These are phyloP conservation scores for Saccopteryx leptura DNA, from an alignment of 2,113 vertebrate genomes.

Conservation along the genomic window DNA sequence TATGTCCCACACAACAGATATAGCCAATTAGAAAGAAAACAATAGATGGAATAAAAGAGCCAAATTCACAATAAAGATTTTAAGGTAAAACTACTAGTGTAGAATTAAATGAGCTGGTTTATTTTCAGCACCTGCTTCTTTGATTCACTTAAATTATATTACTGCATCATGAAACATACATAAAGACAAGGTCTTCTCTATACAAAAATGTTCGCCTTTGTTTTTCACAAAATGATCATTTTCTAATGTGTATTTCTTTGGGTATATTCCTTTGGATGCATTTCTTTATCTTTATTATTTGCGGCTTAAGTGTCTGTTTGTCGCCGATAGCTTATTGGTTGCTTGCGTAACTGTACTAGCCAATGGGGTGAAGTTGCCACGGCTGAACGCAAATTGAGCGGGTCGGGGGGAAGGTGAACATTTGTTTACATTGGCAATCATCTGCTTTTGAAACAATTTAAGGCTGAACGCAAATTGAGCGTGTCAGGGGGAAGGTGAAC, in stretches of 20 bases:
- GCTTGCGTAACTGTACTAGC: too few species aligned
- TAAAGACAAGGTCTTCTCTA: not conserved
- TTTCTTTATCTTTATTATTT: too few species aligned
- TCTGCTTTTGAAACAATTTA: too few species aligned
- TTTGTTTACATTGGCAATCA: too few species aligned
- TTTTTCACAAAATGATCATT: not conserved
- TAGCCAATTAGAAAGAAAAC: slow-evolving; percentile 21
- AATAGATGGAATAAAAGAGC: not conserved
- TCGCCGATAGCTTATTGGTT: too few species aligned
- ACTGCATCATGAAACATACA: not conserved
- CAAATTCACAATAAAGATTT: slow-evolving; percentile 38
- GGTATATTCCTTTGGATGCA: not conserved
- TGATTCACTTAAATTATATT: not conserved
- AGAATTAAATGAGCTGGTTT: slow-evolving; percentile 17
- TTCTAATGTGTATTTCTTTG: not conserved
- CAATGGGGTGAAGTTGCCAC: too few species aligned
- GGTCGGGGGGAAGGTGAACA: too few species aligned
- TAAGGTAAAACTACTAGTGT: not conserved
- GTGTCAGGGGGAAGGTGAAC: too few species aligned
- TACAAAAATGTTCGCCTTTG: not conserved
- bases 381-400: too few species aligned
- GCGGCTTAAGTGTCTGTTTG: too few species aligned
- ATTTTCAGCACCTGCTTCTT: slow-evolving; percentile 2
- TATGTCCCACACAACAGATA: not conserved
- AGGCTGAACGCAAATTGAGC: too few species aligned